Base-by-base conservation (phyloP, 2,113 vertebrate genomes). In the Actenoides hombroni region DNA sequence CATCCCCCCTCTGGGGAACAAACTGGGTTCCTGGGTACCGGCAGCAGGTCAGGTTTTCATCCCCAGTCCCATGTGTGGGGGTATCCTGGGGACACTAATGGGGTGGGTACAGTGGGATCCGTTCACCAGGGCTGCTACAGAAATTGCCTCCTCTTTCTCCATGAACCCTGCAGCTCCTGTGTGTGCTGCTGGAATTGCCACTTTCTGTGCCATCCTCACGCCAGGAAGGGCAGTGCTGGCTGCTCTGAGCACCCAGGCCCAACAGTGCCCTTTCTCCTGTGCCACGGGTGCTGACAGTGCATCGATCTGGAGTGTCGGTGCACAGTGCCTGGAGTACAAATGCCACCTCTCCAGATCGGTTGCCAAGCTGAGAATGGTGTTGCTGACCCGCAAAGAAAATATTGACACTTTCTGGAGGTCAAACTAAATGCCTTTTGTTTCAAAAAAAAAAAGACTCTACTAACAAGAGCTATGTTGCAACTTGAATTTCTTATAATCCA, bases 391-490 rank as follows among this genome's bases (percentile, higher is more conserved):
- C 56, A 76, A 48, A 89, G 77, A 78, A 56, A 65, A 91, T 19
- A 87, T 5, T 92, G 33, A 76, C 67, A 33, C 54, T 87, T 75
- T 91, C 16, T 57, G 10, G 42, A 94, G 57, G 28, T 53, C 51
- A 79, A 86, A 84, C 29, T 4, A 91, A 92, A 88, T 82, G 44
- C 13, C 23, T 88, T 83, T 74, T 63, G 11, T 46, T 91, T 94
- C 56, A 6, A 8, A 61, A 65, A 71, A 53, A 37, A 17, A 11
- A 23, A 15, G 17, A 1, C 31, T 70, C 53, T 53, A 11, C 42
- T 76, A 82, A 75, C 25, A 64, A 82, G 35, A 93, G 78, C 60
- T 91, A 11, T 89, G 73, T 93, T 11, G 65, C 70, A 94, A 95
- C 82, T 79, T 85, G 57, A 24, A 9, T 93, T 91, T 94, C 94